These are phyloP conservation scores for Galeopterus variegatus DNA, from an alignment of 2,113 vertebrate species.

Conservation along the genomic window DNA sequence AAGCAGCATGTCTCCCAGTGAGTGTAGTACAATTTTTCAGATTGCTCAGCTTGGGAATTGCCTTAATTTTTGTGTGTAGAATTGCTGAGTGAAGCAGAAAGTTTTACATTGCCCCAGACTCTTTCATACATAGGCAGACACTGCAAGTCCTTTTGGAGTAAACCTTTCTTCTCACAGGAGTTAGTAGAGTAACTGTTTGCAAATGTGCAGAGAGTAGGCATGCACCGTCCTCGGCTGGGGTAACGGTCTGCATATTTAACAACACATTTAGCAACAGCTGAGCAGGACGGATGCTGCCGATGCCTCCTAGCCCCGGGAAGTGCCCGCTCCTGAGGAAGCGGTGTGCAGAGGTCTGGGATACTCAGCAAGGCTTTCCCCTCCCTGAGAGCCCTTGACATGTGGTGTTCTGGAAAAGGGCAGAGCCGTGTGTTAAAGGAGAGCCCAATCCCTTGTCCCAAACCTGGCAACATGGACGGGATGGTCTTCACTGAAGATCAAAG, in stretches of 20 bases:
- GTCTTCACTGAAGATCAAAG: not conserved
- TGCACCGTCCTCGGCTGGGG: not conserved
- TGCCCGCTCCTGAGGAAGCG: not conserved
- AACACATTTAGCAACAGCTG: not conserved
- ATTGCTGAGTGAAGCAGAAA: not conserved
- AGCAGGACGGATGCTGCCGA: fast-evolving
- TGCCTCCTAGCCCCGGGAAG: not conserved
- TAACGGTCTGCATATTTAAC: not conserved
- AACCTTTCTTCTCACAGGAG: not conserved
- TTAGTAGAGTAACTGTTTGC: not conserved
- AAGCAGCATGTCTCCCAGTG: not conserved
- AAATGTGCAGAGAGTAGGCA: not conserved
- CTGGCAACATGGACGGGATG: not conserved
- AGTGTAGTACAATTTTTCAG: not conserved
- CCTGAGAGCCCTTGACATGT: not conserved
- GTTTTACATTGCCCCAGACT: not conserved
- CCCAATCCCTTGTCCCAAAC: not conserved
- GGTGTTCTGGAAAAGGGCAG: not conserved
- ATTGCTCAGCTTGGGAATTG: not conserved
- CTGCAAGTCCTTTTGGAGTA: not conserved
- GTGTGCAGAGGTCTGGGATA: not conserved
- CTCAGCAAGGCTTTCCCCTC: not conserved
- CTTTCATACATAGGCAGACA: not conserved
- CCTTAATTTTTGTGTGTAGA: not conserved
- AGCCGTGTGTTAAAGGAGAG: not conserved